phyloP scores from a whole-genome alignment of 2,113 vertebrate species.

The Catharus bicknelli region DNA sequence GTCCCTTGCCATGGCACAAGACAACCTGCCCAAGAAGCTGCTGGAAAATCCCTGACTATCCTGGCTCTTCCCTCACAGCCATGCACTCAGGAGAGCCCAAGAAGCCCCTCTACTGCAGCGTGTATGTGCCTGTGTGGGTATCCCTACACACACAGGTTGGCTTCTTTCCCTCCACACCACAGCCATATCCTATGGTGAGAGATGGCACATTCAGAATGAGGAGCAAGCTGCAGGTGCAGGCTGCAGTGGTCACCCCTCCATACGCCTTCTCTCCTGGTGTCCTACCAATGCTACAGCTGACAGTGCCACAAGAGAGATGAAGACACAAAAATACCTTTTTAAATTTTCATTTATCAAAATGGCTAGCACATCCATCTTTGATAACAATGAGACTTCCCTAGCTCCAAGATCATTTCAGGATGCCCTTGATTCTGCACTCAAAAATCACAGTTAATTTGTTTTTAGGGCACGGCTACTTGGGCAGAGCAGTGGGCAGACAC shows the following conservation, averaged over 20 bases:
- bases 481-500: not conserved
- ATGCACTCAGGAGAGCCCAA: not conserved
- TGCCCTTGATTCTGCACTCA: not conserved
- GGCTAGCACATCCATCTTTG: not conserved
- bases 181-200: not conserved
- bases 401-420: not conserved
- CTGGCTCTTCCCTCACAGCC: rapidly evolving
- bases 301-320: not conserved
- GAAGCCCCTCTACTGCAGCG: not conserved
- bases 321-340: not conserved
- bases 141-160: not conserved
- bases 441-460: not conserved
- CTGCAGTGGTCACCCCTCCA: not conserved
- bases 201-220: rapidly evolving
- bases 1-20: not conserved
- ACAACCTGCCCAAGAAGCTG: not conserved
- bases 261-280: not conserved
- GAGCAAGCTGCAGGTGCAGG: not conserved
- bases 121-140: rapidly evolving
- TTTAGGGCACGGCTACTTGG: not conserved
- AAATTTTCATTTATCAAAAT: not conserved
- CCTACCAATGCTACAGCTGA: not conserved
- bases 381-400: not conserved
- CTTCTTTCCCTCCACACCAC: not conserved
- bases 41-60: not conserved